These are phyloP conservation scores for Drosophila yooni DNA, from an alignment of 2,888 invertebrate species.

Conservation along the genomic window DNA sequence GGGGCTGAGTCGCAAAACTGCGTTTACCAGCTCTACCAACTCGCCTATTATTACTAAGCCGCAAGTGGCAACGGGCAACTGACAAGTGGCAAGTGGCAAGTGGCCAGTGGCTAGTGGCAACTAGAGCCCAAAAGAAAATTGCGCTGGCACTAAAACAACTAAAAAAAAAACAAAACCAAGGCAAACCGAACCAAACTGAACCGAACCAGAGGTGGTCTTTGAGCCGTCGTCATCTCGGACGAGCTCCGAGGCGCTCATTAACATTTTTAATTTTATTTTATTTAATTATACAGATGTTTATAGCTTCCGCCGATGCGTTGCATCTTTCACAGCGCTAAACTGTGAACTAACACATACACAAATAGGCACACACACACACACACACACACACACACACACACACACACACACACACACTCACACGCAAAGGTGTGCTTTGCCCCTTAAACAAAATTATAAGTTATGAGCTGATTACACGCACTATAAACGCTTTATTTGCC, in stretches of 20 bases:
- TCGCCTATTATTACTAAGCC: conserved; percentile 20
- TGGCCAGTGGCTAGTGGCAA: conserved; percentile 13
- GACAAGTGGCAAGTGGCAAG: conserved; percentile 6
- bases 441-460: conserved; percentile 71
- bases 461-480: conserved; percentile 81
- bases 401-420: background rate
- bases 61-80: conserved; percentile 5
- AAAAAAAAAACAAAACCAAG: background rate
- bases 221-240: conserved; percentile 17
- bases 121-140: conserved; percentile 22
- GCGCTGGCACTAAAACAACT: conserved; percentile 3
- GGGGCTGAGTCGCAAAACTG: conserved; percentile 54
- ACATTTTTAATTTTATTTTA: conserved; percentile 81
- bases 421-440: conserved; percentile 10
- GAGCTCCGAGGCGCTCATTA: conserved; percentile 60
- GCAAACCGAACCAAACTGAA: background rate
- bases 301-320: conserved; percentile 79
- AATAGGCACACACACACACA: conserved; percentile 13
- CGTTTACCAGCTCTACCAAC: conserved; percentile 31
- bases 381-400: background rate
- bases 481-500: conserved; percentile 71
- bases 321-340: conserved; percentile 65
- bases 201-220: conserved; percentile 1
- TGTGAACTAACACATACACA: conserved; percentile 64
- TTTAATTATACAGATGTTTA: conserved; percentile 80